phyloP scores from a whole-genome alignment of 1,140 invertebrate genomes.

The Nephotettix cincticeps region DNA sequence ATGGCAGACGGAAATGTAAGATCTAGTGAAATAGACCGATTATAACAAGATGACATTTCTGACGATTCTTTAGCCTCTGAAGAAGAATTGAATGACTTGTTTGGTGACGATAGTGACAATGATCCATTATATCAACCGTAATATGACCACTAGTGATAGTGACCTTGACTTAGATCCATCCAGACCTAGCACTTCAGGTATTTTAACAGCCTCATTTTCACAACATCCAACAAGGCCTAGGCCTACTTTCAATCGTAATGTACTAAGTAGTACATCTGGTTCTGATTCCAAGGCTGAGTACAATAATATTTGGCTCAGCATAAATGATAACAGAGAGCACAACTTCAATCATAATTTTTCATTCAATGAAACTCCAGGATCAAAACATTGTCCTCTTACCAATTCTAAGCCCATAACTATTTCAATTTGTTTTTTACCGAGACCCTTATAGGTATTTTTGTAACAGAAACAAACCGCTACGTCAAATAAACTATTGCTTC shows the following conservation, averaged over 20 bases:
- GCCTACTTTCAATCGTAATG: neutral
- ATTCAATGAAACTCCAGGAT: neutral
- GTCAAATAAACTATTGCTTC: neutral
- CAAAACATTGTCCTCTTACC: neutral
- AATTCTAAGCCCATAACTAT: neutral
- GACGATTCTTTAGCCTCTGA: too few species aligned
- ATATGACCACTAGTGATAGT: neutral
- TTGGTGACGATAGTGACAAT: too few species aligned
- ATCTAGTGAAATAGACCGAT: too few species aligned
- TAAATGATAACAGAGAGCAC: neutral
- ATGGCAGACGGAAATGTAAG: too few species aligned
- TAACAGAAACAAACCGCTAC: neutral
- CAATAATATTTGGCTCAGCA: neutral
- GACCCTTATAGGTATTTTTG: neutral
- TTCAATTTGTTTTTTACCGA: slow-evolving; percentile 6
- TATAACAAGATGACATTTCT: too few species aligned
- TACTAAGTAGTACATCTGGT: neutral
- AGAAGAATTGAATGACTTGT: too few species aligned
- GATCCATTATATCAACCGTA: too few species aligned
- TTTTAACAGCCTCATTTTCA: neutral
- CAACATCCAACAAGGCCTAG: neutral
- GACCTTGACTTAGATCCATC: neutral
- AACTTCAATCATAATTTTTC: neutral
- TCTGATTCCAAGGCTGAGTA: neutral
- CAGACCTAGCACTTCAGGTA: neutral